These are phyloP conservation scores for Neoseiulus cucumeris DNA, from an alignment of 1,140 invertebrate species.

Conservation along the genomic window DNA sequence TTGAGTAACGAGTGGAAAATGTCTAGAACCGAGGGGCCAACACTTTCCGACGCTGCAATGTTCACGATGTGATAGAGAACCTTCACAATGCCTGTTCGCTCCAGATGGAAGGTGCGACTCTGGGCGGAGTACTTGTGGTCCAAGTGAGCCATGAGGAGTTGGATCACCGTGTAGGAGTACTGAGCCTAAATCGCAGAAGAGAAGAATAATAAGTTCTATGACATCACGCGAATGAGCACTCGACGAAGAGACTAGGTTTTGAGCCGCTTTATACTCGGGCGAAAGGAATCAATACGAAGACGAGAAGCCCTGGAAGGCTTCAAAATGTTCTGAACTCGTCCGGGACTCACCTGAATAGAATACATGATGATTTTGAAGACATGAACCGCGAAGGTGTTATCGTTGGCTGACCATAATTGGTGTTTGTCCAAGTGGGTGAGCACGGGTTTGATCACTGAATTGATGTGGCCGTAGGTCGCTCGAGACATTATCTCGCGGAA, in stretches of 20 bases:
- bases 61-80: constrained; percentile 88
- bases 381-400: constrained; percentile 59
- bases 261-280: no score
- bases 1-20: constrained; percentile 90
- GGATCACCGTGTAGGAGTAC: constrained; percentile 90
- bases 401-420: constrained; percentile 54
- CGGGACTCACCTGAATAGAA: constrained; percentile 62
- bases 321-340: no score
- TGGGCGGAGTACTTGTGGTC: constrained; percentile 40
- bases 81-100: constrained; percentile 70
- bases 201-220: no score
- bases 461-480: constrained; percentile 80
- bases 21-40: constrained; percentile 91
- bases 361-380: constrained; percentile 95
- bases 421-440: constrained; percentile 85
- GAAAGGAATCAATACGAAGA: no score
- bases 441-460: constrained; percentile 64
- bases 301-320: background rate
- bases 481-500: constrained; percentile 79
- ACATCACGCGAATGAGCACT: no score
- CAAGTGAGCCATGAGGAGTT: constrained; percentile 78
- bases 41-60: constrained; percentile 84
- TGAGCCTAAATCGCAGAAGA: no score
- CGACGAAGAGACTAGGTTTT: no score
- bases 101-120: background rate